Evolutionary conservation across 2,113 vertebrate species (phyloP).

Genomic region (Pterocles orientalis): DNA sequence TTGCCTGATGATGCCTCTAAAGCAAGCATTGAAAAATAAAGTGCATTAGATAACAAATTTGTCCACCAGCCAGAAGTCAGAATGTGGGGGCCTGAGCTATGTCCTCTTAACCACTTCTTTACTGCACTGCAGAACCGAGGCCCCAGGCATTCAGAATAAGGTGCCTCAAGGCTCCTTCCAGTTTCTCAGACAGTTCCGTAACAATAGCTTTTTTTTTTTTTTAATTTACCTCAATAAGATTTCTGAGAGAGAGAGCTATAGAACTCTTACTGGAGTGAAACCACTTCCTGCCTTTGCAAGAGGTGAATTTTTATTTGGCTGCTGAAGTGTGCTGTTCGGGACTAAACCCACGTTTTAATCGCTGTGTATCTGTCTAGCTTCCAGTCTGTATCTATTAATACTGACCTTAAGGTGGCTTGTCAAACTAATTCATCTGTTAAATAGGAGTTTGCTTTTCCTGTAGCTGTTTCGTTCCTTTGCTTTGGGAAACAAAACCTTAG

Average conservation of each 20-base stretch:
- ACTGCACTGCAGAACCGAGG: neutral
- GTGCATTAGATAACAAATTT: neutral
- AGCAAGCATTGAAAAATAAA: neutral
- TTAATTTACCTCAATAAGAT: neutral
- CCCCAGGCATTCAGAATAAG: neutral
- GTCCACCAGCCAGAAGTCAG: neutral
- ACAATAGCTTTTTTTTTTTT: neutral
- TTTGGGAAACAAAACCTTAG: neutral
- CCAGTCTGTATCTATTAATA: neutral
- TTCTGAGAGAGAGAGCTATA: neutral
- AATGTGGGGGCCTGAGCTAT: neutral
- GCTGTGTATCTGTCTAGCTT: neutral
- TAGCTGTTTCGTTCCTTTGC: neutral
- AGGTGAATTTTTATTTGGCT: neutral
- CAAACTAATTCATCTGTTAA: neutral
- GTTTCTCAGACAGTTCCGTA: neutral
- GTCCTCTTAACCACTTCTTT: neutral
- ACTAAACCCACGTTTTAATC: neutral
- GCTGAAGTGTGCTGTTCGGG: neutral
- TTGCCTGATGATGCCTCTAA: neutral
- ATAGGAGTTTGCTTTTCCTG: neutral
- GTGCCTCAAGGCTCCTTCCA: neutral
- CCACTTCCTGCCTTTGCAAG: neutral
- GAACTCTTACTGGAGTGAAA: neutral
- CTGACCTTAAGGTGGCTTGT: slow-evolving; percentile 5